These are phyloP conservation scores for Bombus waltoni DNA, from an alignment of 1,140 invertebrate genomes.

Conservation along the genomic window DNA sequence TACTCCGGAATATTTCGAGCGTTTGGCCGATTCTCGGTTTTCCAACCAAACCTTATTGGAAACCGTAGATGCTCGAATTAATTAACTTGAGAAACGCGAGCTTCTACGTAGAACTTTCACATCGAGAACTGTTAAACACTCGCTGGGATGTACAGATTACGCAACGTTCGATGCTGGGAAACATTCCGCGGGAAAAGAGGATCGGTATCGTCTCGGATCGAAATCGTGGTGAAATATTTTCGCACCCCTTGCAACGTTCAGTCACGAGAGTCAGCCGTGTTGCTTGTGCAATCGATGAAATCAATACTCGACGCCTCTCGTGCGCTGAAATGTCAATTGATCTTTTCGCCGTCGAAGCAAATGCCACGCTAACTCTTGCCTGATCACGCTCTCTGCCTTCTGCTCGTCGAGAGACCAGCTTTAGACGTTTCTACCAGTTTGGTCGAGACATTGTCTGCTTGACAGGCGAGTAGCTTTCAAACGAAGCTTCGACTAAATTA, in stretches of 20 bases:
- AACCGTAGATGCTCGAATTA: background rate
- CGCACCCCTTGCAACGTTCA: slow-evolving; percentile 38
- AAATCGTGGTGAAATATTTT: slow-evolving; percentile 50
- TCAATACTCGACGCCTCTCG: slow-evolving; percentile 57
- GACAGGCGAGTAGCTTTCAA: background rate
- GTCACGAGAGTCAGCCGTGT: slow-evolving; percentile 37
- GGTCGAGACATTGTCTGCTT: background rate
- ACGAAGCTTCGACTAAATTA: background rate
- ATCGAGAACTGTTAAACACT: slow-evolving; percentile 5
- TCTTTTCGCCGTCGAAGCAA: slow-evolving; percentile 48
- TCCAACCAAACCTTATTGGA: background rate
- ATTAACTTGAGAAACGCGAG: slow-evolving; percentile 9
- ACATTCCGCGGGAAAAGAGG: background rate
- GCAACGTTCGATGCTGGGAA: background rate
- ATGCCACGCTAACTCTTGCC: slow-evolving; percentile 49
- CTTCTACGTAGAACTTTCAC: background rate
- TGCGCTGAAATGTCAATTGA: slow-evolving; percentile 64
- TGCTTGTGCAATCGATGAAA: slow-evolving; percentile 65
- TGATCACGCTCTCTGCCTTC: background rate
- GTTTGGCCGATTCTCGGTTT: too few relatives aligned
- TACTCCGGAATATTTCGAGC: too few relatives aligned
- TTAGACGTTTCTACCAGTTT: too few relatives aligned
- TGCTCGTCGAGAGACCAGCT: background rate
- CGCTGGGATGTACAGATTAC: slow-evolving; percentile 1
- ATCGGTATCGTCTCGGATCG: slow-evolving; percentile 27